Evolutionary conservation across 2,113 vertebrate genomes (phyloP), one percentile per base, ranked within the genome.

Genomic region (Myxocyprinus asiaticus): DNA sequence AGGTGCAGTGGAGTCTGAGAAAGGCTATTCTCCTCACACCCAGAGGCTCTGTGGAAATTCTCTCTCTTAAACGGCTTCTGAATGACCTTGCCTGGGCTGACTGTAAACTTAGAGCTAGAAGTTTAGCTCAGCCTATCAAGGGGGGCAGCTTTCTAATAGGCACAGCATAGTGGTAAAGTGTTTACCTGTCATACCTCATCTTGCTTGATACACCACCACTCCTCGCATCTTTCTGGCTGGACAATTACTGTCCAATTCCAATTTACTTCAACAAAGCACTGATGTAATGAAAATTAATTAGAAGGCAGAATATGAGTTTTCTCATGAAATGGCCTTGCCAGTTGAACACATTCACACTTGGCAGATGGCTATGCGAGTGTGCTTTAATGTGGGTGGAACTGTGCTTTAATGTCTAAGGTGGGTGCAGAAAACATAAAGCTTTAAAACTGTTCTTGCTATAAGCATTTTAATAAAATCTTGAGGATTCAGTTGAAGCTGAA

Each of bases 241-340:
- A 93, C 96, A 97, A 98, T 98, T 97, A 98, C 95, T 94, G 94
- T 93, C 96, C 96, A 94, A 95, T 96, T 98, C 94, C 97, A 98
- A 96, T 96, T 95, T 95, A 96, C 92, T 96, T 90, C 92, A 93
- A 93, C 93, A 79, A 79, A 94, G 93, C 93, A 91, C 94, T 93
- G 93, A 93, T 93, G 92, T 97, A 97, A 98, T 98, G 95, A 95
- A 98, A 99, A 97, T 98, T 98, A 98, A 98, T 99, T 98, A 98
- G 94, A 94, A 95, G 93, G 88, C 92, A 92, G 95, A 98, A 97
- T 98, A 98, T 98, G 94, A 96, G 95, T 98, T 98, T 98, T 97
- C 94, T 95, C 95, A 95, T 96, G 94, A 96, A 96, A 96, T 95
- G 94, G 95, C 95, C 96, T 97, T 92, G 89, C 93, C 92, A 93